phyloP scores from a whole-genome alignment of 2,113 vertebrate genomes.

The Phycodurus eques region DNA sequence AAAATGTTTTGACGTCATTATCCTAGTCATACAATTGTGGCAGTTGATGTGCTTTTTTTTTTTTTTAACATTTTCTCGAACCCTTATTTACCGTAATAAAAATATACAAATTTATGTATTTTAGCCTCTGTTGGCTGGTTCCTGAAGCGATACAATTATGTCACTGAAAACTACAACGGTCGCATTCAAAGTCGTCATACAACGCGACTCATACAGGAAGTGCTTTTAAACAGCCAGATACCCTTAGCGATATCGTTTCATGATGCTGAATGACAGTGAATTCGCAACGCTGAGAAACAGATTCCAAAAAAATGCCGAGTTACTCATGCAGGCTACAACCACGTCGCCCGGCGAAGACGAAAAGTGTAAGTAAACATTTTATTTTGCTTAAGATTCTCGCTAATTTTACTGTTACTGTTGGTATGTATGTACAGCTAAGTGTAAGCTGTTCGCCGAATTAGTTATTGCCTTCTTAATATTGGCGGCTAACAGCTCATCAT shows the following conservation, averaged over 20 bases:
- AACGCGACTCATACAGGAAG: conserved; percentile 44
- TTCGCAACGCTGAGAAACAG: conserved; percentile 68
- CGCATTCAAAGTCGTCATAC: conserved; percentile 40
- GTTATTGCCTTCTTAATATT: neutral
- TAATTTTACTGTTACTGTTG: neutral
- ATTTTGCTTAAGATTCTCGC: neutral
- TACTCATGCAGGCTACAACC: conserved; percentile 55
- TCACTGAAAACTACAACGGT: conserved; percentile 42
- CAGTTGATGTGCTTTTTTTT: too few relatives aligned
- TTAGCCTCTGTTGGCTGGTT: neutral
- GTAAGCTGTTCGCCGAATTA: neutral
- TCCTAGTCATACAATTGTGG: neutral
- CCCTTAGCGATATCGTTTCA: neutral
- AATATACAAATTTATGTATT: neutral
- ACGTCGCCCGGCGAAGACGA: conserved; percentile 48
- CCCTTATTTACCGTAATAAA: neutral
- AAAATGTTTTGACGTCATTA: neutral
- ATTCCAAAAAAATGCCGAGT: conserved; percentile 70
- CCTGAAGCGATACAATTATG: neutral
- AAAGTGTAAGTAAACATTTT: conserved; percentile 62
- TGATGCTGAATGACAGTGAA: conserved; percentile 59
- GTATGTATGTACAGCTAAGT: neutral
- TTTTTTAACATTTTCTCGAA: too few relatives aligned
- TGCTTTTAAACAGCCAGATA: neutral
- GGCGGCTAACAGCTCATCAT: neutral